phyloP scores from a whole-genome alignment of 2,797 vertebrate genomes.

The Tapera naevia region DNA sequence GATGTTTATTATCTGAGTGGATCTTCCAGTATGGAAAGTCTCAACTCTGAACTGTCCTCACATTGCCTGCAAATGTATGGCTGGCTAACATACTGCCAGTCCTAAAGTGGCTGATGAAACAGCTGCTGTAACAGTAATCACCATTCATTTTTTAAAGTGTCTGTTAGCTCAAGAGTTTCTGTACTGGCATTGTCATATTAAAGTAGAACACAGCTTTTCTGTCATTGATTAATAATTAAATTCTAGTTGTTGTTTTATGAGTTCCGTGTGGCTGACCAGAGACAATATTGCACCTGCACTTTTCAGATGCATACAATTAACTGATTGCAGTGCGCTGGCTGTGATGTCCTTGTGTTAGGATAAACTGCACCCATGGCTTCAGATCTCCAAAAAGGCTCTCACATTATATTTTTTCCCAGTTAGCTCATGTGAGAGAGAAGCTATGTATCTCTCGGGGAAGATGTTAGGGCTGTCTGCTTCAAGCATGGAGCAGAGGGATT shows the following conservation, averaged over 20 bases:
- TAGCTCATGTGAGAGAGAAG: not conserved
- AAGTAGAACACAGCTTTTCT: slow-evolving; percentile 12
- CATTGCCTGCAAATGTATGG: not conserved
- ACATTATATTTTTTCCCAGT: not conserved
- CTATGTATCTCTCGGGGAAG: not conserved
- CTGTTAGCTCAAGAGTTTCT: slow-evolving; percentile 38
- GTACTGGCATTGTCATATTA: slow-evolving; percentile 5
- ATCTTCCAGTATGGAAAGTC: not conserved
- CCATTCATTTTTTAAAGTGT: slow-evolving; percentile 15
- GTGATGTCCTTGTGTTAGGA: fast-evolving
- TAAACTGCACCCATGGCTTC: not conserved
- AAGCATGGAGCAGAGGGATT: not conserved
- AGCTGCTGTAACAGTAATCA: slow-evolving; percentile 34
- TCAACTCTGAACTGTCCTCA: slow-evolving; percentile 1
- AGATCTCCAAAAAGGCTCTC: not conserved
- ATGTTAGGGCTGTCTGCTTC: fast-evolving
- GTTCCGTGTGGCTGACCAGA: not conserved
- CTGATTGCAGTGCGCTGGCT: not conserved
- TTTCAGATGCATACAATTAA: not conserved
- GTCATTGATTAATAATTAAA: slow-evolving; percentile 47
- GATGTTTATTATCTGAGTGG: not conserved
- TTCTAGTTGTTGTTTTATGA: slow-evolving; percentile 4
- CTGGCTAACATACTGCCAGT: not conserved
- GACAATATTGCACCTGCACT: not conserved
- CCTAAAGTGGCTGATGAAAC: slow-evolving; percentile 1